phyloP scores from a whole-genome alignment of 2,888 invertebrate genomes.

The Pemphredon lugubris region DNA sequence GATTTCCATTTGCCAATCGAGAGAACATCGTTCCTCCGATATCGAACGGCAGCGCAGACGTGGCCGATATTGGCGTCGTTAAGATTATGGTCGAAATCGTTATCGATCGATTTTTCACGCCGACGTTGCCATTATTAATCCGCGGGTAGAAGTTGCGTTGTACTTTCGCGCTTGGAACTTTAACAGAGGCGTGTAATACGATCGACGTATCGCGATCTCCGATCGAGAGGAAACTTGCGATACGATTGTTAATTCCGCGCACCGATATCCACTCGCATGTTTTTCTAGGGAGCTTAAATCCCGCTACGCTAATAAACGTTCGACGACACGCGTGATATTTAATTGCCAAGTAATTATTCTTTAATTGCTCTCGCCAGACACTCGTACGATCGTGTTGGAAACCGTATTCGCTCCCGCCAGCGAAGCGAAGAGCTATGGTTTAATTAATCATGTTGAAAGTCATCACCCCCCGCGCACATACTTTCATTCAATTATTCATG shows the following conservation, averaged over 20 bases:
- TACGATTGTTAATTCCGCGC: background rate
- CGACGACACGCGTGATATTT: constrained; percentile 19
- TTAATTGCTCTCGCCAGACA: constrained; percentile 6
- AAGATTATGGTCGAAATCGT: too few relatives aligned
- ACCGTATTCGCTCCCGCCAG: constrained; percentile 15
- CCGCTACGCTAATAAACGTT: background rate
- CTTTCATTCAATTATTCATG: constrained; percentile 43
- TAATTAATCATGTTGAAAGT: constrained; percentile 29
- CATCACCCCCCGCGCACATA: constrained; percentile 11
- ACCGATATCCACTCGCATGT: background rate
- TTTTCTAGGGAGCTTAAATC: background rate
- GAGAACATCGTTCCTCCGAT: too few relatives aligned
- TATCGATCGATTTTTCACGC: too few relatives aligned
- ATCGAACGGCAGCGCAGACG: too few relatives aligned
- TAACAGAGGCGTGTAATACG: too few relatives aligned
- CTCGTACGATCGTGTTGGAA: background rate
- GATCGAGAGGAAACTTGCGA: too few relatives aligned
- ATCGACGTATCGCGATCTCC: too few relatives aligned
- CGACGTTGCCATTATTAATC: too few relatives aligned
- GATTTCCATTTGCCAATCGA: too few relatives aligned
- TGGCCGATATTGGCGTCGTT: too few relatives aligned
- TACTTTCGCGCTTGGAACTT: too few relatives aligned
- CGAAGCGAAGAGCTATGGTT: constrained; percentile 22
- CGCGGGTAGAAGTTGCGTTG: too few relatives aligned
- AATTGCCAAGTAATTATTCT: constrained; percentile 29